Evolutionary conservation across 2,797 vertebrate genomes (phyloP).

Genomic region (Taeniopygia guttata): DNA sequence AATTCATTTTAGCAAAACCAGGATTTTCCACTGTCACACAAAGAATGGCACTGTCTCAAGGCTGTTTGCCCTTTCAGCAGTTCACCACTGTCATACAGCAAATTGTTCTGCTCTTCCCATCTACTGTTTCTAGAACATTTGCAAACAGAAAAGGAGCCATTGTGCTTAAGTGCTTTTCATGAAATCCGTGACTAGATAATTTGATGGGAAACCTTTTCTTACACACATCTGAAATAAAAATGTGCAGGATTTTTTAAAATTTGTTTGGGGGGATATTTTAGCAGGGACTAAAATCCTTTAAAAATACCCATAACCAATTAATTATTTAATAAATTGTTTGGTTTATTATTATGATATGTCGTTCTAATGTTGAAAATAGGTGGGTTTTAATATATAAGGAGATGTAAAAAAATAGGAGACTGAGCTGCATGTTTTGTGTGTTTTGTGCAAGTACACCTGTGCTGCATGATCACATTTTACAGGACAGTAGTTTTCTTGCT

Average conservation of each 20-base stretch:
- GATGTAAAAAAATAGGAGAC: background rate
- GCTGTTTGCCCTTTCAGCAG: background rate
- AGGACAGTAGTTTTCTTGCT: background rate
- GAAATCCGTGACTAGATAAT: background rate
- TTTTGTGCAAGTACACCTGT: background rate
- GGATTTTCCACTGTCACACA: background rate
- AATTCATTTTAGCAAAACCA: background rate
- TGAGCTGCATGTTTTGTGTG: background rate
- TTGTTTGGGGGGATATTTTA: background rate
- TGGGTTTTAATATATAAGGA: background rate
- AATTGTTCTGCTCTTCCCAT: background rate
- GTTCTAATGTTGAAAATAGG: background rate
- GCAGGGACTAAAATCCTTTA: background rate
- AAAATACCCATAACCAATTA: background rate
- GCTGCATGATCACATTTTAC: background rate
- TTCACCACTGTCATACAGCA: background rate
- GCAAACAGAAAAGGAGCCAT: background rate
- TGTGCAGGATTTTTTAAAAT: accelerated
- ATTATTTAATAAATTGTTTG: background rate
- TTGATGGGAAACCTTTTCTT: background rate
- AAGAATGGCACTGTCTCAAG: background rate
- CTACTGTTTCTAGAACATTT: background rate
- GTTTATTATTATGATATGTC: background rate
- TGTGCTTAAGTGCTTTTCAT: background rate
- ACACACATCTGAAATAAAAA: background rate